Evolutionary conservation across 2,113 vertebrate species (phyloP).

Genomic region (Myodes glareolus): DNA sequence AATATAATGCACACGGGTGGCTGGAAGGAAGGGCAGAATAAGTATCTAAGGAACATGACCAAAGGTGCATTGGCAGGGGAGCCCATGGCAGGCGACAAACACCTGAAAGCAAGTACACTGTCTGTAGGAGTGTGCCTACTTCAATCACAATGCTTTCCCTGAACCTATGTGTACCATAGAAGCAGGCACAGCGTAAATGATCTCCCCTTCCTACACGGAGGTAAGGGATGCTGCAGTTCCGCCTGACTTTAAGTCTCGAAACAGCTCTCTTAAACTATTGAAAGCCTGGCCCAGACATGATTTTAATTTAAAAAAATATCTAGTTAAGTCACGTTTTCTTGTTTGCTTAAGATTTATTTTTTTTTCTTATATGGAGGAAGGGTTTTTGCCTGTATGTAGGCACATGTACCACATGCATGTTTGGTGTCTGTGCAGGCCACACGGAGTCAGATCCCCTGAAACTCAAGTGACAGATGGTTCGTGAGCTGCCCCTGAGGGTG

Average conservation of each 20-base stretch:
- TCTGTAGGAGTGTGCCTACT: not conserved
- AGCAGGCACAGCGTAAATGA: not conserved
- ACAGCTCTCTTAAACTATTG: slow-evolving; percentile 21
- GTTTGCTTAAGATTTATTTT: not conserved
- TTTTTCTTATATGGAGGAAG: not conserved
- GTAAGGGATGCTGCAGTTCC: not conserved
- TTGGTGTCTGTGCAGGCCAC: not conserved
- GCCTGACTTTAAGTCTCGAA: not conserved
- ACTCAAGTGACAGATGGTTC: not conserved
- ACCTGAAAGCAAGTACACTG: not conserved
- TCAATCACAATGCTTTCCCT: not conserved
- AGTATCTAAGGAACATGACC: not conserved
- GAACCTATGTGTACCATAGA: not conserved
- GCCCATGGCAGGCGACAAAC: not conserved
- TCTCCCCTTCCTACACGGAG: not conserved
- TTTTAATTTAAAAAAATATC: slow-evolving; percentile 34
- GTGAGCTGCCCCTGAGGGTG: not conserved
- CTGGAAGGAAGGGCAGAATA: not conserved
- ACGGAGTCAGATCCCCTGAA: not conserved
- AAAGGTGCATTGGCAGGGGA: not conserved
- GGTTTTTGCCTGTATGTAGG: too few relatives aligned
- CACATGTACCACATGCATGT: not conserved
- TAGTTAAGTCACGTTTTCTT: slow-evolving; percentile 18
- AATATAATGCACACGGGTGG: not conserved
- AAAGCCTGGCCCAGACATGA: not conserved